Evolutionary conservation across 2,888 invertebrate genomes (phyloP).

Genomic region (Heteropelma amictum): DNA sequence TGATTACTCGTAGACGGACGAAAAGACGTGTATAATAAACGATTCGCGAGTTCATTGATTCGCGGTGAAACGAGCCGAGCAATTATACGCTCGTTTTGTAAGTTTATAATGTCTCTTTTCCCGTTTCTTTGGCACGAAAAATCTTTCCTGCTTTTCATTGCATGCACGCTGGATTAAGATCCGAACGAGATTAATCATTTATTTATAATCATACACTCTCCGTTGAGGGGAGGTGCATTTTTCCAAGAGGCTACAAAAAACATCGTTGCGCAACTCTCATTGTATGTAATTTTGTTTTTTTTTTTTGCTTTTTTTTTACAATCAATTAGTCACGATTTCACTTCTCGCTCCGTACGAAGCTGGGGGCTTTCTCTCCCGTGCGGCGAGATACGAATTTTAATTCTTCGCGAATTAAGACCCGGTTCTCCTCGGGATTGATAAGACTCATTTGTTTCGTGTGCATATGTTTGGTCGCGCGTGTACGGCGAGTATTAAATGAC

Average conservation of each 20-base stretch:
- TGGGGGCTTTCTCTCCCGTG: neutral
- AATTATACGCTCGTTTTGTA: conserved; percentile 45
- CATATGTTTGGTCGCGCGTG: no score
- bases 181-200: conserved; percentile 12
- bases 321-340: conserved; percentile 1
- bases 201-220: neutral
- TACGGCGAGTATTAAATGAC: no score
- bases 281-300: neutral
- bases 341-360: neutral
- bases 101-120: conserved; percentile 32
- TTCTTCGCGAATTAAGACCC: no score
- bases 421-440: no score
- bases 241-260: neutral
- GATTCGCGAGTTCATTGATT: conserved; percentile 44
- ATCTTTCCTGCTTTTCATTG: conserved; percentile 33
- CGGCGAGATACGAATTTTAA: neutral
- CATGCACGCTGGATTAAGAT: no score
- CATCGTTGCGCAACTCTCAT: neutral
- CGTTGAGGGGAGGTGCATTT: no score
- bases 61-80: conserved; percentile 41
- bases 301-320: no score
- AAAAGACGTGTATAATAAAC: conserved; percentile 25
- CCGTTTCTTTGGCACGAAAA: conserved; percentile 15
- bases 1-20: conserved; percentile 29
- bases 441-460: no score